These are phyloP conservation scores for Thamnophis sirtalis DNA, from an alignment of 2,113 vertebrate genomes.

Conservation along the genomic window DNA sequence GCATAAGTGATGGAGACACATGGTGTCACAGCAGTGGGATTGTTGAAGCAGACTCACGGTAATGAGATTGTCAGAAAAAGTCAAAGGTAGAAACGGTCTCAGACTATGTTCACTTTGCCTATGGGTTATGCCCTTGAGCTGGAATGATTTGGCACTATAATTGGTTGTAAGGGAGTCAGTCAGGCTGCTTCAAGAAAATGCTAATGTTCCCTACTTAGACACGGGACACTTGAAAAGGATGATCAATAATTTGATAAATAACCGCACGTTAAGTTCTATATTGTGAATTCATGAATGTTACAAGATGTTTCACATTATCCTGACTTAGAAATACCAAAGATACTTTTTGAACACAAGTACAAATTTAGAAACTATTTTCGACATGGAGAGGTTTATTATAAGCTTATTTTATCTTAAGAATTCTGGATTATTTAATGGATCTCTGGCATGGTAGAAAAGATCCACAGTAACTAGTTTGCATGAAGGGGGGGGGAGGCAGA, in stretches of 20 bases:
- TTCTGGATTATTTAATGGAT: background rate
- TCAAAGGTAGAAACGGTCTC: background rate
- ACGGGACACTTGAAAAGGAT: slow-evolving; percentile 13
- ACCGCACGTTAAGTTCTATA: background rate
- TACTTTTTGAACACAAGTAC: background rate
- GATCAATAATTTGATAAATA: slow-evolving; percentile 12
- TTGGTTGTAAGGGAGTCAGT: background rate
- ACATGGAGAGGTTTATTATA: background rate
- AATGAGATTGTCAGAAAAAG: slow-evolving; percentile 11
- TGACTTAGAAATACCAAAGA: background rate
- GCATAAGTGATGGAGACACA: background rate
- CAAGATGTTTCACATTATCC: background rate
- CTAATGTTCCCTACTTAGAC: background rate
- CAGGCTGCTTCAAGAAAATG: slow-evolving; percentile 7
- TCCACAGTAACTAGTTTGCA: background rate
- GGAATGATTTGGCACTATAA: background rate
- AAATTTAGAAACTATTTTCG: background rate
- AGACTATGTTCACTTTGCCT: background rate
- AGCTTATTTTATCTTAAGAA: background rate
- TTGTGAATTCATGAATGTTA: background rate
- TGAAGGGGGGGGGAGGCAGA: background rate
- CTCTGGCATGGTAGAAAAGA: background rate
- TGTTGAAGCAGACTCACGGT: background rate
- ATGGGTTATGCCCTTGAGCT: slow-evolving; percentile 14
- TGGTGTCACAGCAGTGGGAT: slow-evolving; percentile 5